A percentile compares a stretch with the other conserved stretches of the same genome.
phyloP scores from a whole-genome alignment of 2,888 invertebrate species.

The Drosophila subsilvestris region DNA sequence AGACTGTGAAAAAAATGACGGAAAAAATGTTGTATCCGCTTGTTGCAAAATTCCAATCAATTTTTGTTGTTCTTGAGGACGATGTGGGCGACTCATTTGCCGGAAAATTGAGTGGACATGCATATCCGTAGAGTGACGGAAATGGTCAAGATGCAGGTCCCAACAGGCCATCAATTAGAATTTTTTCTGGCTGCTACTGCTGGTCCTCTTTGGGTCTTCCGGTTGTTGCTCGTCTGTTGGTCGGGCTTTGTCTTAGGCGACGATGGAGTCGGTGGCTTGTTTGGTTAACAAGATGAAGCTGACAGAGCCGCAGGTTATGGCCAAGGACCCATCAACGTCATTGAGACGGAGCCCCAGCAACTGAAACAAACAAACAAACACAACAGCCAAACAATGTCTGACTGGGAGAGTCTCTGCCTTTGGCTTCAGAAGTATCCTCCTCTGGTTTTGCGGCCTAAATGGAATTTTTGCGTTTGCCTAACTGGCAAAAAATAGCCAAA shows the following conservation, averaged over 20 bases:
- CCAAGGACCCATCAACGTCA: constrained; percentile 64
- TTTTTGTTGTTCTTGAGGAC: constrained; percentile 62
- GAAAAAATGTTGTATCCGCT: constrained; percentile 52
- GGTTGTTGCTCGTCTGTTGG: constrained; percentile 1
- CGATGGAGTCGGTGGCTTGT: constrained; percentile 67
- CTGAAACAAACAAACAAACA: constrained; percentile 41
- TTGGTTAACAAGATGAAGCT: constrained; percentile 80
- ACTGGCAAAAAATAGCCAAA: constrained; percentile 63
- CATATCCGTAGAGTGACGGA: constrained; percentile 72
- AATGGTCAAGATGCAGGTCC: constrained; percentile 74
- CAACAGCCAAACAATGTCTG: constrained; percentile 38
- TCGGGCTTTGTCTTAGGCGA: constrained; percentile 76
- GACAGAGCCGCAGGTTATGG: constrained; percentile 72
- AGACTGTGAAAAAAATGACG: constrained; percentile 19
- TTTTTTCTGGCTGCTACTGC: constrained; percentile 27
- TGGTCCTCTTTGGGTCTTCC: constrained; percentile 12
- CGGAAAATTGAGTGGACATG: constrained; percentile 81
- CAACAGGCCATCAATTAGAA: constrained; percentile 64
- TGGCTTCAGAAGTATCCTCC: constrained; percentile 23
- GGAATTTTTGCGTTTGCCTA: constrained; percentile 66
- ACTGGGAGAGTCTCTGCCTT: constrained; percentile 33
- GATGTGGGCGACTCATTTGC: constrained; percentile 66
- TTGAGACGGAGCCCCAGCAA: constrained; percentile 61
- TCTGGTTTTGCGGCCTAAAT: constrained; percentile 71
- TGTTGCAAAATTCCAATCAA: constrained; percentile 80